Percentiles rank a stretch among this genome's conserved stretches.
Conservation (phyloP, 1,140 invertebrate genomes). For the Gryon sp. region DNA sequence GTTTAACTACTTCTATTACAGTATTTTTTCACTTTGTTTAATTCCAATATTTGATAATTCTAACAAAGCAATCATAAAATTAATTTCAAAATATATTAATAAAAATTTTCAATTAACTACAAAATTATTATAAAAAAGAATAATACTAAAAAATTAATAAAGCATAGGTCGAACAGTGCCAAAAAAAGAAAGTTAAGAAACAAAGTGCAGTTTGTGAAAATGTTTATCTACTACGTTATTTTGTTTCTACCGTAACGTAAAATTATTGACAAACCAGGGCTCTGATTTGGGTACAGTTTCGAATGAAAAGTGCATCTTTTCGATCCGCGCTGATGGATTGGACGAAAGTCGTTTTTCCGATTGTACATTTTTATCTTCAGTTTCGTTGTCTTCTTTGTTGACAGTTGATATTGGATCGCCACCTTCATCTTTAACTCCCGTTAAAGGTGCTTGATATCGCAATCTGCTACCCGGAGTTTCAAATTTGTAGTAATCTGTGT, state of each 20-base stretch:
- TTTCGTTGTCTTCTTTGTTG: conserved; percentile 16
- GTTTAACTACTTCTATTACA: no score
- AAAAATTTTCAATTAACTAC: no score
- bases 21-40: no score
- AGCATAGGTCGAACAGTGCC: not conserved
- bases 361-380: conserved; percentile 45
- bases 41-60: no score
- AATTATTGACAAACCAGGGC: conserved; percentile 80
- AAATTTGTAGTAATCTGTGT: conserved; percentile 83
- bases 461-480: conserved; percentile 81
- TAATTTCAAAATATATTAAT: no score
- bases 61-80: no score
- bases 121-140: not conserved
- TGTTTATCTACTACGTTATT: conserved; percentile 9
- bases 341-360: conserved; percentile 70
- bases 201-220: not conserved
- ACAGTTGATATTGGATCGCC: not conserved
- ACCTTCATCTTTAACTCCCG: conserved; percentile 65
- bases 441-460: conserved; percentile 75
- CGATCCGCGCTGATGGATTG: conserved; percentile 82
- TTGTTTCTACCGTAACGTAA: conserved; percentile 30
- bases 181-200: conserved; percentile 6
- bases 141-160: not conserved
- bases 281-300: conserved; percentile 86
- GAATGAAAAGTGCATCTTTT: conserved; percentile 87